Base-by-base conservation (phyloP, 2,113 vertebrate genomes). In the Diadophis punctatus region DNA sequence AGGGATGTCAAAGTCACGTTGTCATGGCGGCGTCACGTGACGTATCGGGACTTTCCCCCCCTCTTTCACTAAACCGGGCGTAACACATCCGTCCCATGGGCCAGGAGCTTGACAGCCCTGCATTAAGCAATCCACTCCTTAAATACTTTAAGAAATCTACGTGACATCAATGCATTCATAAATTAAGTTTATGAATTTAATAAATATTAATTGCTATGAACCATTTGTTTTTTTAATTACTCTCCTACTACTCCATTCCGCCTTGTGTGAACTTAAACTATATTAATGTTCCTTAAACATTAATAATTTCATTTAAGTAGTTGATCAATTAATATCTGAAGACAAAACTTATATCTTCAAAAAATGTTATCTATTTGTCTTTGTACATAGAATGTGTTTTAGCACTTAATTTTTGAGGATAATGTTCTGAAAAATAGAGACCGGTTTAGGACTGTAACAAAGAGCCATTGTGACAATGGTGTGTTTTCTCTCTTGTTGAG, bases 341-440 rank as follows among this genome's bases (percentile, higher is more conserved):
- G 94, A 94, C 96, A 95, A 95, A 80, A 80, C 63, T 34, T 92
- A 88, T 92, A 91, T 90, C 93, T 46, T 95, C 90, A 87, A 91
- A 85, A 89, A 68, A 68, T 55, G 22, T 60, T 63, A 88, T 25
- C 20, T 80, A 91, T 93, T 96, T 94, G 80, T 92, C 53, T 55
- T 87, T 93, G 89, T 88, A 60, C 0, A 0, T 90, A 46, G 56
- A 3, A 80, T 88, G 22, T 92, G 51, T 91, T 93, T 92, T 92
- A 90, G 46, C 55, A 89, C 30, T 89, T 68, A 91, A 91, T 87
- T 90, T 88, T 90, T 94, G 91, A 91, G 94, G 89, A 90, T 87
- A 90, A 49, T n/a, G 10, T 87, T 93, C 92, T 89, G 39, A 86
- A 84, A 88, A 86, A 94, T 60, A 18, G 58, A 16, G 86, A 39